phyloP scores from a whole-genome alignment of 1,140 invertebrate species.

The Eumaeus atala region DNA sequence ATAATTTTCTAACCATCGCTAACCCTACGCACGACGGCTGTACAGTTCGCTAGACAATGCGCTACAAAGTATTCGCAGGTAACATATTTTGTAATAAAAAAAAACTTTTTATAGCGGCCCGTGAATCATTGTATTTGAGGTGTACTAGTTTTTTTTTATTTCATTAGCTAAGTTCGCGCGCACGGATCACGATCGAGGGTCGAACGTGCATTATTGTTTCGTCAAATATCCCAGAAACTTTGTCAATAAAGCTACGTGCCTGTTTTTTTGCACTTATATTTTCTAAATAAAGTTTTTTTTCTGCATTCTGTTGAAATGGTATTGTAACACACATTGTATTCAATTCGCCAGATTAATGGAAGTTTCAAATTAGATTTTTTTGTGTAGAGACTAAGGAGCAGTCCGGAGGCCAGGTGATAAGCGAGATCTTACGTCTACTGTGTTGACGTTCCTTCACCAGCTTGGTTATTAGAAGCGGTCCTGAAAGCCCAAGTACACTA shows the following conservation, averaged over 20 bases:
- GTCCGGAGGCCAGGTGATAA: no score
- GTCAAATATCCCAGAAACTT: constrained; percentile 65
- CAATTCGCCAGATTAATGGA: neutral
- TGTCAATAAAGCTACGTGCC: constrained; percentile 62
- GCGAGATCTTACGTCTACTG: no score
- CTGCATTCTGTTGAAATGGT: constrained; percentile 8
- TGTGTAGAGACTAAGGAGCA: neutral
- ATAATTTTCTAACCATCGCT: constrained; percentile 23
- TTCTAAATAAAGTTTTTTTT: constrained; percentile 21
- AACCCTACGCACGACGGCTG: constrained; percentile 62
- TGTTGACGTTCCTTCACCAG: no score
- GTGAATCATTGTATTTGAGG: constrained; percentile 22
- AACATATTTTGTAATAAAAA: constrained; percentile 16
- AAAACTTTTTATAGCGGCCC: constrained; percentile 3
- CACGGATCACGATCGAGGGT: constrained; percentile 65
- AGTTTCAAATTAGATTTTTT: constrained; percentile 7
- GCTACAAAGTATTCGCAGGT: constrained; percentile 59
- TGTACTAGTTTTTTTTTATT: constrained; percentile 67
- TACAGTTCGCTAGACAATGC: constrained; percentile 56
- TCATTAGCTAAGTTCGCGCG: constrained; percentile 72
- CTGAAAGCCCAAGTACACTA: no score
- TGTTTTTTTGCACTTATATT: constrained; percentile 39
- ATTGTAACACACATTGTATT: neutral
- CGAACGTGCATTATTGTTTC: constrained; percentile 65
- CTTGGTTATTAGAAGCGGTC: no score